phyloP scores from a whole-genome alignment of 2,797 vertebrate species.

The Halcyon smyrnensis region DNA sequence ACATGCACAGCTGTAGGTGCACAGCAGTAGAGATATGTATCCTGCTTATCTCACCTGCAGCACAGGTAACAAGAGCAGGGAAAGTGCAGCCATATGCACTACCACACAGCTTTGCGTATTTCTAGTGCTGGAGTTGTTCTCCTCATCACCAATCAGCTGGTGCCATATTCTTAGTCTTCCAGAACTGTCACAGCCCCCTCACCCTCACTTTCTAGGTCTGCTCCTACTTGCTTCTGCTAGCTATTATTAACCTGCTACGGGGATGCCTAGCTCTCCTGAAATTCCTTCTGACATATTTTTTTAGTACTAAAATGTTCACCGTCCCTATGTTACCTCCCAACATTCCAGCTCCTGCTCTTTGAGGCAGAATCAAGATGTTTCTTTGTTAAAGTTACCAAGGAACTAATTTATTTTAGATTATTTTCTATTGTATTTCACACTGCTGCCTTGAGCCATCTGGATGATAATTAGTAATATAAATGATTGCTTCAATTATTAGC shows the following conservation, averaged over 20 bases:
- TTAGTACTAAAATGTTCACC: neutral
- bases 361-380: neutral
- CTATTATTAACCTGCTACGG: neutral
- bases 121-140: neutral
- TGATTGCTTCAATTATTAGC: conserved; percentile 20
- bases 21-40: accelerated
- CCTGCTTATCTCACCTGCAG: neutral
- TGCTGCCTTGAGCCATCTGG: neutral
- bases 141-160: neutral
- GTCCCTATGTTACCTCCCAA: neutral
- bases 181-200: neutral
- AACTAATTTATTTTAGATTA: neutral
- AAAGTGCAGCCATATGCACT: neutral
- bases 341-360: neutral
- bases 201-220: neutral
- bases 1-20: accelerated
- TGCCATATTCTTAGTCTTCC: neutral
- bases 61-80: neutral
- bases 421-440: neutral
- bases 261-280: neutral
- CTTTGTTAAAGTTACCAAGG: neutral
- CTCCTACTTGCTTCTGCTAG: neutral
- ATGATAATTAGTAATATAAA: conserved; percentile 1
- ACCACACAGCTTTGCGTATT: neutral
- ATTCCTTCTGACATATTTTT: neutral